Conservation (phyloP, 2,888 invertebrate species). For the Xanthia icteritia region DNA sequence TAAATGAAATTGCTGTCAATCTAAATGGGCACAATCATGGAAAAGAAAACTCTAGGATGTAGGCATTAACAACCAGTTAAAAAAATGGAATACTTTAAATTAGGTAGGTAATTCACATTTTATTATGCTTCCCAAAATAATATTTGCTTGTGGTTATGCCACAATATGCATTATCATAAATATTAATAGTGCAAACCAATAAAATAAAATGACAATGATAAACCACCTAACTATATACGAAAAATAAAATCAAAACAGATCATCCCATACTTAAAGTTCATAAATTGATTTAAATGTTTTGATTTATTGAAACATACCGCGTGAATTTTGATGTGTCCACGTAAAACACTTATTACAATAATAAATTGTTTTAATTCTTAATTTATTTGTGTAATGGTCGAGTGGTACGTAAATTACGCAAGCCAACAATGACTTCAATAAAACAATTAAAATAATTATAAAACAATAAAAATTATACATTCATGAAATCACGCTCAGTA, state of each 20-base stretch:
- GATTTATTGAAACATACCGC: constrained; percentile 8
- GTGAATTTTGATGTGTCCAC: constrained; percentile 28
- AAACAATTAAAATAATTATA: constrained; percentile 47
- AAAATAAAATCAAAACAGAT: constrained; percentile 13
- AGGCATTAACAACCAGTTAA: background rate
- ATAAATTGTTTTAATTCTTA: constrained; percentile 28
- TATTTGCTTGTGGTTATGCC: background rate
- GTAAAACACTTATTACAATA: constrained; percentile 8
- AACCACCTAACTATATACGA: constrained; percentile 3
- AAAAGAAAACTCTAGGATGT: background rate
- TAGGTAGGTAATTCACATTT: background rate
- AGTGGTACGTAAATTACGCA: constrained; percentile 26
- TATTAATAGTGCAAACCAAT: background rate
- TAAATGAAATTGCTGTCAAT: background rate
- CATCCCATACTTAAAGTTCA: background rate
- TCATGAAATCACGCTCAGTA: constrained; percentile 26
- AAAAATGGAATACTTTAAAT: background rate
- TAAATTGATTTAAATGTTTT: constrained; percentile 29
- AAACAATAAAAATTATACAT: constrained; percentile 33
- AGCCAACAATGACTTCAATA: constrained; percentile 33
- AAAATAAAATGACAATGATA: constrained; percentile 14
- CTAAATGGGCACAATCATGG: background rate
- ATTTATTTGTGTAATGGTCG: constrained; percentile 36
- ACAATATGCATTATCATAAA: background rate
- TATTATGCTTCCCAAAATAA: background rate